These are phyloP conservation scores for Alexandromys fortis DNA, from an alignment of 2,113 vertebrate species.

Conservation along the genomic window DNA sequence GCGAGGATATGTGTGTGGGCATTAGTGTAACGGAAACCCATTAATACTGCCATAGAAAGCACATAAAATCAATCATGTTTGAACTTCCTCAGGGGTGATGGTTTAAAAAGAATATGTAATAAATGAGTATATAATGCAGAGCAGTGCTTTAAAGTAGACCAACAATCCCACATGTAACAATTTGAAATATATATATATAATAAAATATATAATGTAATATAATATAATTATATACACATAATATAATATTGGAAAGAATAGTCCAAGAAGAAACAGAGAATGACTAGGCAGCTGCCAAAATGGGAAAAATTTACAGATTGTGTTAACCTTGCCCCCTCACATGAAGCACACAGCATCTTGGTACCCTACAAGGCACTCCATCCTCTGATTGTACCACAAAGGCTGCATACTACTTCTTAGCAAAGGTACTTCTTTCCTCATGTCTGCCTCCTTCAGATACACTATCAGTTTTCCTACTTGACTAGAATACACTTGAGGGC, in stretches of 20 bases:
- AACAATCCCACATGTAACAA: not conserved
- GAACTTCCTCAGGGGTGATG: not conserved
- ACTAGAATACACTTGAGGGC: not conserved
- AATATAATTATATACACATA: not conserved
- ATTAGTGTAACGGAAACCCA: not conserved
- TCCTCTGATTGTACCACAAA: not conserved
- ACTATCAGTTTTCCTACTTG: constrained; percentile 22
- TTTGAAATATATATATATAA: not conserved
- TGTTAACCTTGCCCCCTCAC: not conserved
- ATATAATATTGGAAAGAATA: not conserved
- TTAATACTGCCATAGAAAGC: not conserved
- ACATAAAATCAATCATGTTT: not conserved
- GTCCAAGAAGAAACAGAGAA: not conserved
- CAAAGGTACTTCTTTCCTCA: not conserved
- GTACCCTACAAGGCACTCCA: not conserved
- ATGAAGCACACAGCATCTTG: not conserved
- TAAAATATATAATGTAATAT: not conserved
- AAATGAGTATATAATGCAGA: not conserved
- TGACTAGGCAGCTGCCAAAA: not conserved
- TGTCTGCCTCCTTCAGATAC: not conserved
- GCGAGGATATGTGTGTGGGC: not conserved
- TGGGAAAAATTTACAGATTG: not conserved
- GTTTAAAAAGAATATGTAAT: not conserved
- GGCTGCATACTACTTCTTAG: not conserved
- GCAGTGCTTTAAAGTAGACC: not conserved